Percentiles rank a stretch among this genome's conserved stretches.
Conservation (phyloP, 2,797 vertebrate genomes). For the Gambusia yucatana region DNA sequence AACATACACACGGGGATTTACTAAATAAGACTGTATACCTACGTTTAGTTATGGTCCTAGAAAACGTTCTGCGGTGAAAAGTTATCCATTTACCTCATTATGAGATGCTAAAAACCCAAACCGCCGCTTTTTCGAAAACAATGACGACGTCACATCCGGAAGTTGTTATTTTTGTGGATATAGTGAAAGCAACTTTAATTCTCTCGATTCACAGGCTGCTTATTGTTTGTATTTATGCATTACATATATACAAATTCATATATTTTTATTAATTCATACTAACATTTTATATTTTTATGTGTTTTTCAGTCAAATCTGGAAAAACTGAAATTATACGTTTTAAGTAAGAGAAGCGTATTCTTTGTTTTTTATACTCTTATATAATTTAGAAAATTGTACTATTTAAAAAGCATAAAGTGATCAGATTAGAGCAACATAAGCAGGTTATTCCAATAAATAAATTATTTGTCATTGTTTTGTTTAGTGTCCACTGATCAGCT, state of each 20-base stretch:
- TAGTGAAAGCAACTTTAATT: background rate
- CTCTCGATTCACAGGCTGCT: background rate
- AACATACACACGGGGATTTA: rapidly evolving
- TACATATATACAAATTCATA: background rate
- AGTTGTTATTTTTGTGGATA: background rate
- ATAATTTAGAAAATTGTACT: background rate
- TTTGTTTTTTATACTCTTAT: background rate
- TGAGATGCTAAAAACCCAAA: conserved; percentile 2
- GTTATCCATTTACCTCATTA: background rate
- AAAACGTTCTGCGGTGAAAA: background rate
- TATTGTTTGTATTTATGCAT: background rate
- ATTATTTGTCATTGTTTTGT: background rate
- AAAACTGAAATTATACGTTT: background rate
- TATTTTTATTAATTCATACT: background rate
- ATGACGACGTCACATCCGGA: conserved; percentile 52
- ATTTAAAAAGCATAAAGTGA: background rate
- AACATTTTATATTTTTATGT: background rate
- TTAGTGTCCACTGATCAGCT: too few species aligned
- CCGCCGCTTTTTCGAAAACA: conserved; percentile 78
- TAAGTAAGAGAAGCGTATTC: too few species aligned
- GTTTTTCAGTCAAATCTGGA: background rate
- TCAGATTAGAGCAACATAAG: background rate
- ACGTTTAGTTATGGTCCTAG: background rate
- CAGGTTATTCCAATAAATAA: background rate
- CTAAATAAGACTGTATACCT: background rate